Evolutionary conservation across 2,113 vertebrate genomes (phyloP), one percentile per base, ranked within the genome.

Genomic region (Cyphomyrus discorhynchus): DNA sequence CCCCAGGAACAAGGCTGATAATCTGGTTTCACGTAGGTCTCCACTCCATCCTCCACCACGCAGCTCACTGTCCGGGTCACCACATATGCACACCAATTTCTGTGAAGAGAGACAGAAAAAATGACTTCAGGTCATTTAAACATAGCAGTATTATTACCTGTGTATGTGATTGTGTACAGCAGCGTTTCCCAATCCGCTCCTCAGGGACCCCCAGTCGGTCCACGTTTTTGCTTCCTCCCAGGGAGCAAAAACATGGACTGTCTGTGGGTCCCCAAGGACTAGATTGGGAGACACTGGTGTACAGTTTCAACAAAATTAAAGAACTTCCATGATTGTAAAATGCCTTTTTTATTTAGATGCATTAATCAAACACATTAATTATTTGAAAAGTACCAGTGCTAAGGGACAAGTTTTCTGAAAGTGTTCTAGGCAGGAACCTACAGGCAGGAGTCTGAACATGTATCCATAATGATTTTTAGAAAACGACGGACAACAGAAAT

Each of bases 1-100:
- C 98, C 97, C 98, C 98, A 99, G 90, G 91, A 89, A 49, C 98
- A 99, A 1, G 97, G 97, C 91, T 98, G 98, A 90, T 98, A 98
- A 66, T 99, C 98, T 0, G 98, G 96, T 93, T 97, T 98, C 90
- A 99, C 95, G 2, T 97, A 97, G 46, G 97, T 97, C 93, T 99
- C 97, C 5, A 97, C 97, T 8, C 98, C 98, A 7, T 99, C 98
- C 93, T 98, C 98, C 13, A 99, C 97, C 88, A 98, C 96, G 31
- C 98, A 99, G 94, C 97, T 98, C 94, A 99, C 97, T 0, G 95
- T 97, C 94, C 97, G 97, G 0, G 96, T 97, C 92, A 97, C 97
- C 91, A 98, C 97, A 1, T 97, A 98, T 2, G 98, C 97, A 91
- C 98, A 99, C 98, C 98, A 98, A 90, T 99, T 99, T 95, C 98